Percentiles rank a stretch among this genome's conserved stretches.
phyloP scores from a whole-genome alignment of 2,797 vertebrate genomes.

The Anolis apletophallus region DNA sequence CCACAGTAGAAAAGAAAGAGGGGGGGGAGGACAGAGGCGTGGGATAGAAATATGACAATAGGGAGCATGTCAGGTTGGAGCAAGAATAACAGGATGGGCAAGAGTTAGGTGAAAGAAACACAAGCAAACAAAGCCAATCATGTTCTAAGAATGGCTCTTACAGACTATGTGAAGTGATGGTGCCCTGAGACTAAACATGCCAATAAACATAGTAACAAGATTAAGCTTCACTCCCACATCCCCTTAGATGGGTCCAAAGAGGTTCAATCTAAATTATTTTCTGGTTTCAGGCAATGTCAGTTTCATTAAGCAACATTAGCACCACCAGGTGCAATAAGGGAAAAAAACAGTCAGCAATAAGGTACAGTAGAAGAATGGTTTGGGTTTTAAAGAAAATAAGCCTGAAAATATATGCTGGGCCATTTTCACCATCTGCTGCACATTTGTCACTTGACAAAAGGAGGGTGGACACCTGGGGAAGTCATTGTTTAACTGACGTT shows the following conservation, averaged over 20 bases:
- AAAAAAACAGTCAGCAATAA: conserved; percentile 37
- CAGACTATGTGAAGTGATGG: background rate
- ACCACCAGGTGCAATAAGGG: conserved; percentile 30
- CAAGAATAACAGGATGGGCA: background rate
- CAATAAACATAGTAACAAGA: conserved; percentile 12
- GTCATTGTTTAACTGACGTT: conserved; percentile 65
- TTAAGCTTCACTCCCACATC: conserved; percentile 2
- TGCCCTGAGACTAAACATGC: background rate
- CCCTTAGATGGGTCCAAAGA: conserved; percentile 20
- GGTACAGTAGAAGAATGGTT: conserved; percentile 43
- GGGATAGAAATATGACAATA: too few relatives aligned
- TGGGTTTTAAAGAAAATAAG: conserved; percentile 54
- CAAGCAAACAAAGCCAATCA: background rate
- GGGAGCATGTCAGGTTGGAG: conserved; percentile 11
- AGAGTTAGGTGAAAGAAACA: background rate
- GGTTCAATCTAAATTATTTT: conserved; percentile 39
- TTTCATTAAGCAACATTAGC: conserved; percentile 43
- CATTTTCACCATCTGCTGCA: conserved; percentile 76
- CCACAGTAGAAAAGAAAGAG: too few relatives aligned
- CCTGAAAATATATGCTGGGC: conserved; percentile 68
- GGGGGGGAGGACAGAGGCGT: too few relatives aligned
- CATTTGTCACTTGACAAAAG: conserved; percentile 66
- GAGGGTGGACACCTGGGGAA: conserved; percentile 68
- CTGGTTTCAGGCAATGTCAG: conserved; percentile 26
- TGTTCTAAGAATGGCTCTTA: background rate